These are phyloP conservation scores for Scytalopus superciliaris DNA, from an alignment of 2,113 vertebrate species.

Conservation along the genomic window DNA sequence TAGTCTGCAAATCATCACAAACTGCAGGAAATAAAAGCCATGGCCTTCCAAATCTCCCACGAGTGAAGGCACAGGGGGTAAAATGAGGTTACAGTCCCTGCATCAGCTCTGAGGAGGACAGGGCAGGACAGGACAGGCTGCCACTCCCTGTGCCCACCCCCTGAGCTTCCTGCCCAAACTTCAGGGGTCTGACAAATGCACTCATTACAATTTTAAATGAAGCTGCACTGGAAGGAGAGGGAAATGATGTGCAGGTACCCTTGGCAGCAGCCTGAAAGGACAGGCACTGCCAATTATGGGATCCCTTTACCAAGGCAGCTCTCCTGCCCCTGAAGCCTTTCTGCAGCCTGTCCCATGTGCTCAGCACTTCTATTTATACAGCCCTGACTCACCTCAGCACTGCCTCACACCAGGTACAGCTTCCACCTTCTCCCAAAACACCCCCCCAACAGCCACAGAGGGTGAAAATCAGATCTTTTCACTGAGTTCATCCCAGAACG, in stretches of 20 bases:
- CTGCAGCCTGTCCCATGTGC: background rate
- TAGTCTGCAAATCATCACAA: background rate
- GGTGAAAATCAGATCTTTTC: background rate
- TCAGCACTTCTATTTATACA: slow-evolving; percentile 32
- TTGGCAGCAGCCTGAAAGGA: background rate
- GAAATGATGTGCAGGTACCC: background rate
- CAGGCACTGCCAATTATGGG: background rate
- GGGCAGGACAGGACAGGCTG: too few species aligned
- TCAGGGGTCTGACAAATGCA: background rate
- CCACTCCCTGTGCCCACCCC: too few species aligned
- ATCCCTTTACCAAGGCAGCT: background rate
- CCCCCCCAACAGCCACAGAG: background rate
- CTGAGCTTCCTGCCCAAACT: background rate
- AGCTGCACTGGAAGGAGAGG: background rate
- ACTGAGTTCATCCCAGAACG: rapidly evolving
- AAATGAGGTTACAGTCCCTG: background rate
- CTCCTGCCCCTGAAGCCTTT: background rate
- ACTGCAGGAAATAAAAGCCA: background rate
- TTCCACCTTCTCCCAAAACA: background rate
- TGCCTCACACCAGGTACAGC: background rate
- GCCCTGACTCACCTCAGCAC: background rate
- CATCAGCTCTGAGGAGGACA: background rate
- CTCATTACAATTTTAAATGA: background rate
- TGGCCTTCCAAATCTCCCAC: rapidly evolving
- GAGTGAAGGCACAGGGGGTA: background rate